Base-by-base conservation (phyloP, 2,888 invertebrate species). In the Phymatocera aterrima region DNA sequence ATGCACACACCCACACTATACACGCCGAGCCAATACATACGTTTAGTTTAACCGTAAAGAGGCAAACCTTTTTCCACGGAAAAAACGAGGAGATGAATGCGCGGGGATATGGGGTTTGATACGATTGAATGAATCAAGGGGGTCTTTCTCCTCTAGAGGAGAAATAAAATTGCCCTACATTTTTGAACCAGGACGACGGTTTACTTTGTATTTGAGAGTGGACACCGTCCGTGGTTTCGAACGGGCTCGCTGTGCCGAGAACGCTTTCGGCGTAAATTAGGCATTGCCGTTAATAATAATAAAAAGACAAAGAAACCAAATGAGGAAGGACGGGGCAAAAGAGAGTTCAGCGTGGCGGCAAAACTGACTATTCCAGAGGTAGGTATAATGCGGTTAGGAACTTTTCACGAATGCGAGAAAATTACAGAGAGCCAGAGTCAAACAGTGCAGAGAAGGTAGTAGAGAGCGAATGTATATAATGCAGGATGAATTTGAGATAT, bases 121-220 rank as follows among this genome's bases (percentile, higher is more conserved):
- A 54, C 48, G 79, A 64, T 79, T 75, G 79, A 65, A 72, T 65
- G 54, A 57, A 74, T 65, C 64, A 65, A 54, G 74, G 57, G 68
- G 54, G n/a, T 72, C 51, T 54, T 34, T 43, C 34, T 6, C 18
- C 46, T 60, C 43, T 28, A 15, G 43, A 10, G 74, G 31, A 28
- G 74, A 57, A 18, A 46, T n/a, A 65, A 64, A 64, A 48, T 48
- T 28, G 46, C 43, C 8, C 57, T 61, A 77, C 43, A 40, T 57
- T 78, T 78, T 78, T 57, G 10, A 64, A 3, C 34, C 37, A 37
- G 18, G 37, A 64, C 5, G 12, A 15, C 10, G 37, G 28, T 28
- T 57, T 28, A 57, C 28, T 57, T 57, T 28, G 24, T 5, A 15
- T 3, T 28, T 5, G 4, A 28, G 5, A 57, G 57, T 57, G 57